Base-by-base conservation (phyloP, 2,113 vertebrate genomes). In the Oncorhynchus tshawytscha region DNA sequence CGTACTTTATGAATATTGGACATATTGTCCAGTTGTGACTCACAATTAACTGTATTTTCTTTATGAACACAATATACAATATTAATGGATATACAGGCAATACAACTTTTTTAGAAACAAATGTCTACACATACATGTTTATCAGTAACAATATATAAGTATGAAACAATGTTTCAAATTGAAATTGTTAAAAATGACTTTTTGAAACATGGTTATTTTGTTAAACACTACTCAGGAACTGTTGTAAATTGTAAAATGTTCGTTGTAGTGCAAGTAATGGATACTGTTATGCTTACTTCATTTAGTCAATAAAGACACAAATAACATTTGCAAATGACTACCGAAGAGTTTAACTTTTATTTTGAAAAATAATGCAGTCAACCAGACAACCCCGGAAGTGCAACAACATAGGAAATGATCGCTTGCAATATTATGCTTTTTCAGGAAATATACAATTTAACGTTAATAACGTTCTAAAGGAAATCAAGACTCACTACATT, bases 21-120 rank as follows among this genome's bases (percentile, higher is more conserved):
- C 91, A 93, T 91, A 91, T 91, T 92, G 90, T 91, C 90, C 88
- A 88, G 77, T 84, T 88, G 87, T 78, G 68, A 88, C 76, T 91
- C 74, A 68, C 11, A 51, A 45, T 45, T 62, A 34, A 72, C 57
- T 74, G 64, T 67, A 34, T 70, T n/a, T 29, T 29, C 12, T 59
- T 57, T 11, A 16, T 74, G 67, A 60, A 86, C 79, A 84, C 79
- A 82, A 83, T 80, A 73, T 79, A 86, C 86, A 85, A 79, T 88
- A 85, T 27, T 75, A 87, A 82, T 79, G 87, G 75, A 85, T 71
- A 78, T 86, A 73, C 81, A 79, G 16, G 54, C 4, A 57, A 15
- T 57, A 6, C 1, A 57, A 20, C 54, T 57, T 57, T 57, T 4
- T 62, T 62, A 34, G 31, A 68, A 31, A 24, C 69, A 67, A 54